Conservation (phyloP, 2,888 invertebrate species). For the Hartigia nigra region DNA sequence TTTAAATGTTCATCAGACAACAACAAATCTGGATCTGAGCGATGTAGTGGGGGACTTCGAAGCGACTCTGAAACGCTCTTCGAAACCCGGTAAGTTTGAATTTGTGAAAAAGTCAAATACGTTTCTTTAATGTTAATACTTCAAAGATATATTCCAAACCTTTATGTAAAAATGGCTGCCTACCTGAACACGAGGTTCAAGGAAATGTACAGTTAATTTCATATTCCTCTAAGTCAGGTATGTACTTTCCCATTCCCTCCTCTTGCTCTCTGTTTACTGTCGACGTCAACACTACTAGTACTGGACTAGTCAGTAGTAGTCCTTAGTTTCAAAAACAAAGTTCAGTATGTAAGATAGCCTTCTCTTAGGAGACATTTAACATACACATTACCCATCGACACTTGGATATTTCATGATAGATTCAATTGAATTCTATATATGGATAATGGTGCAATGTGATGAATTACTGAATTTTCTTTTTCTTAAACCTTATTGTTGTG, state of each 20-base stretch:
- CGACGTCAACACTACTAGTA: background rate
- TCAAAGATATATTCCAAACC: background rate
- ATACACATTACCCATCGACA: background rate
- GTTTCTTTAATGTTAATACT: background rate
- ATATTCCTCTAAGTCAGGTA: background rate
- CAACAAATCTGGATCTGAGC: conserved; percentile 50
- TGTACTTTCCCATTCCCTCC: background rate
- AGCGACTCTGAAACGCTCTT: conserved; percentile 71
- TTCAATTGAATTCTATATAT: too few species aligned
- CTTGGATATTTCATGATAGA: background rate
- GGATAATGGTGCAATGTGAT: background rate
- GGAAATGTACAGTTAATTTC: background rate
- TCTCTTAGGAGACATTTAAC: background rate
- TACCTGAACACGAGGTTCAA: background rate
- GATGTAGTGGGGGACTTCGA: conserved; percentile 78
- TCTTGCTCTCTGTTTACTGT: background rate
- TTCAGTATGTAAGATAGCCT: background rate
- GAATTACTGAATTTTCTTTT: background rate
- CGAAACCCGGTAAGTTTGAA: conserved; percentile 34
- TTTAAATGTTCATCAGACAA: conserved; percentile 5
- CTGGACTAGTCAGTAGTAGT: background rate
- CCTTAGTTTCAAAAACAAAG: background rate
- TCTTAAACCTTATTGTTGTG: background rate
- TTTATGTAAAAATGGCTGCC: background rate
- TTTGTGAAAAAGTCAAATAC: background rate